Evolutionary conservation across 2,888 invertebrate genomes (phyloP).

Genomic region (Emmelina monodactyla): DNA sequence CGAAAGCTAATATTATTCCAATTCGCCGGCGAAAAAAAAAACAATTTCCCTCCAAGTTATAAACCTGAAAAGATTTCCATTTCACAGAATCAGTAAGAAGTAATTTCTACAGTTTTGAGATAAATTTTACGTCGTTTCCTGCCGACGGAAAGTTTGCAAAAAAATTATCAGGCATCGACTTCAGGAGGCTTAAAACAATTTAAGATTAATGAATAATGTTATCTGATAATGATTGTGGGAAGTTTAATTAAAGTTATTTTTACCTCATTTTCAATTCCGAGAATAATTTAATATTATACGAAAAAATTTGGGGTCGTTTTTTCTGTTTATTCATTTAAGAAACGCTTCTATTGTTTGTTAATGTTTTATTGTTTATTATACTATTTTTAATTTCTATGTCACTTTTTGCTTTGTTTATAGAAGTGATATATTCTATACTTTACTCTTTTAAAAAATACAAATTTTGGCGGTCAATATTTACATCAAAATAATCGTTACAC

Average conservation of each 20-base stretch:
- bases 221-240: slow-evolving; percentile 59
- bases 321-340: too few species aligned
- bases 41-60: slow-evolving; percentile 54
- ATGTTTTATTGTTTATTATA: not conserved
- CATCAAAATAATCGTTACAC: too few species aligned
- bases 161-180: slow-evolving; percentile 59
- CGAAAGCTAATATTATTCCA: slow-evolving; percentile 47
- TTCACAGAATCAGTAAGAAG: slow-evolving; percentile 50
- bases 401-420: not conserved
- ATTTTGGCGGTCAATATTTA: too few species aligned
- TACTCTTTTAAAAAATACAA: too few species aligned
- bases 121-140: slow-evolving; percentile 61
- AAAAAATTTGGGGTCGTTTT: too few species aligned
- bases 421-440: too few species aligned
- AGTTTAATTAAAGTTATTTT: slow-evolving; percentile 62
- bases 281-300: slow-evolving; percentile 45
- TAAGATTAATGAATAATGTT: slow-evolving; percentile 66
- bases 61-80: slow-evolving; percentile 56
- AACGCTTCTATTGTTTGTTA: too few species aligned
- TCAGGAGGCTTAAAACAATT: slow-evolving; percentile 45
- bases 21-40: slow-evolving; percentile 37
- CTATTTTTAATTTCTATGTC: not conserved
- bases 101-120: slow-evolving; percentile 55
- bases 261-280: slow-evolving; percentile 46
- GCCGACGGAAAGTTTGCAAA: slow-evolving; percentile 44